phyloP scores from a whole-genome alignment of 2,888 invertebrate species.

The Cerceris ruficornis region DNA sequence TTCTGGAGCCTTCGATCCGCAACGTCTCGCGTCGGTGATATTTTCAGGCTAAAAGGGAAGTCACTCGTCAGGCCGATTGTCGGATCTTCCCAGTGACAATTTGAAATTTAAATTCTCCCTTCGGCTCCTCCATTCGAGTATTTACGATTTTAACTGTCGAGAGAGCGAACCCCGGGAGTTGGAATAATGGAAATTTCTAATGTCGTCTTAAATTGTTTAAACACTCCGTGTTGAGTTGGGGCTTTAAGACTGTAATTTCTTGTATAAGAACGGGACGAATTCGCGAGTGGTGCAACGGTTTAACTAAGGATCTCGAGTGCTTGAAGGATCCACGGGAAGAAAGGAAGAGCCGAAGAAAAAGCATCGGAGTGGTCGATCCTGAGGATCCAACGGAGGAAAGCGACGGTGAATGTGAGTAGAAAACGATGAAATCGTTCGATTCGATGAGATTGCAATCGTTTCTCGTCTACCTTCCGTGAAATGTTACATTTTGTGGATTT shows the following conservation, averaged over 20 bases:
- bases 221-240: too few species aligned
- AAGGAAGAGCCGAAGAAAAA: background rate
- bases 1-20: background rate
- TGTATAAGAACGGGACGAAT: too few species aligned
- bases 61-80: background rate
- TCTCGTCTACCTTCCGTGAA: background rate
- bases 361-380: background rate
- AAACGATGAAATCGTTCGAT: background rate
- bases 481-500: background rate
- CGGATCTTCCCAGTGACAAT: background rate
- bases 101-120: conserved; percentile 10
- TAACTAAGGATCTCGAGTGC: background rate
- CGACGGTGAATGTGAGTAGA: conserved; percentile 7
- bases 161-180: background rate
- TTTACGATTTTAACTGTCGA: background rate
- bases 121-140: background rate
- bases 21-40: background rate
- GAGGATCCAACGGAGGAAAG: background rate
- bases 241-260: too few species aligned
- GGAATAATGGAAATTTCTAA: background rate
- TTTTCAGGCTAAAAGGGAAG: background rate
- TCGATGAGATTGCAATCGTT: conserved; percentile 5
- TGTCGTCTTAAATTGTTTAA: too few species aligned
- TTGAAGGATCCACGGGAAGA: background rate
- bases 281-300: background rate